A percentile compares a stretch with the other conserved stretches of the same genome.
phyloP scores from a whole-genome alignment of 2,888 invertebrate genomes.

The Drosophila subquinaria region DNA sequence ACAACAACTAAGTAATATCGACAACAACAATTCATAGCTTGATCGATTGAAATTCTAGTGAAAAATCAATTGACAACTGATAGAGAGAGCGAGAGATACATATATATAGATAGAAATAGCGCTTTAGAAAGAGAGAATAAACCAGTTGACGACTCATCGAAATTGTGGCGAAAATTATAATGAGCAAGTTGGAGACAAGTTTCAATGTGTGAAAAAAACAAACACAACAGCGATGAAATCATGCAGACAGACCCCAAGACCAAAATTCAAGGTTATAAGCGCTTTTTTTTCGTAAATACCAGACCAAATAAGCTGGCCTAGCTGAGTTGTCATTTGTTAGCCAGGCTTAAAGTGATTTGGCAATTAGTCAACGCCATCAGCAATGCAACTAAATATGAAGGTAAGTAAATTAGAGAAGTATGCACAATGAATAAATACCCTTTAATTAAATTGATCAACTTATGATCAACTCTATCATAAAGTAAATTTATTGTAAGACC shows the following conservation, averaged over 20 bases:
- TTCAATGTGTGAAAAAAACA: slow-evolving; percentile 47
- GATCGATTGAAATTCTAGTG: slow-evolving; percentile 49
- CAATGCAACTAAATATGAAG: slow-evolving; percentile 17
- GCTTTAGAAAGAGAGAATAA: slow-evolving; percentile 15
- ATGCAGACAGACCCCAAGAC: slow-evolving; percentile 53
- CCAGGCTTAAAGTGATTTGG: slow-evolving; percentile 48
- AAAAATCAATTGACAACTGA: slow-evolving; percentile 29
- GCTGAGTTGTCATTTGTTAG: slow-evolving; percentile 44
- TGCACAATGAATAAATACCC: slow-evolving; percentile 1
- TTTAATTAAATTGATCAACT: too few species aligned
- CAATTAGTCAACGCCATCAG: slow-evolving; percentile 52
- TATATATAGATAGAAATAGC: neutral
- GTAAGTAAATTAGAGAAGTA: neutral
- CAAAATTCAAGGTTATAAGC: slow-evolving; percentile 67
- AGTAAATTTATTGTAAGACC: too few species aligned
- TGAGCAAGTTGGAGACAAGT: slow-evolving; percentile 62
- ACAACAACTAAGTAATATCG: neutral
- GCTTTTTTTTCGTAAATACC: slow-evolving; percentile 29
- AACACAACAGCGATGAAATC: slow-evolving; percentile 65
- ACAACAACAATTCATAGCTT: slow-evolving; percentile 10
- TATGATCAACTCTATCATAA: too few species aligned
- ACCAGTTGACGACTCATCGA: slow-evolving; percentile 70
- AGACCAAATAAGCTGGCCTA: slow-evolving; percentile 38
- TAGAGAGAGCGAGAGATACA: slow-evolving; percentile 8
- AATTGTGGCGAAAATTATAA: slow-evolving; percentile 73